Evolutionary conservation across 2,888 invertebrate species (phyloP), one percentile per base, ranked within the genome.

Genomic region (Cecidostiba fungosa): DNA sequence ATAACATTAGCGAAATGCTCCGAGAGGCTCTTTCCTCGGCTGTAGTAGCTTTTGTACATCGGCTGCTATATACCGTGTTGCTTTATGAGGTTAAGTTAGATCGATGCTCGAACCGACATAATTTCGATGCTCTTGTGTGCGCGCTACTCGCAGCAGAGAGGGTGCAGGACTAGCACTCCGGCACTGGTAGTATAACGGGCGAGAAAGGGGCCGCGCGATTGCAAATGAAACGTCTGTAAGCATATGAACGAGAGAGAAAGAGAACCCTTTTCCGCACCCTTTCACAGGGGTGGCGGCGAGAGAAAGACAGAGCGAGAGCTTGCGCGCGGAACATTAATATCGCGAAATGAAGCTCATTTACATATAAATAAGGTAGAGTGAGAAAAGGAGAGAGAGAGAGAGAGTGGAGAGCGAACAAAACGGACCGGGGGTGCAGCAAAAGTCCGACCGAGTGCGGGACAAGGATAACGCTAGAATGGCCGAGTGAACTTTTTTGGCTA

Each of bases 261-360:
- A 86, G 89, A 59, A 91, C 92, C 92, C 92, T 92, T 92, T 92
- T 91, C 90, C 91, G 82, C 88, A 84, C 84, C 84, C 84, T 59
- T 84, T 88, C 84, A 66, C 84, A 83, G 88, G 81, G 66, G 72
- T 69, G 54, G 62, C 26, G 32, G 32, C 59, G 84, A 84, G 84
- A 59, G 86, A 87, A 47, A 76, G 76, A 69, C 76, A 84, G 84
- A 87, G 82, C 70, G 80, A 85, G 88, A 87, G 90, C 91, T 90
- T 90, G 91, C 91, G 89, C 91, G 89, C 91, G 91, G 92, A 96
- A 96, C 96, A 96, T 96, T 96, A 96, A 96, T 96, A 96, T 96
- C 95, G 96, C 96, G 96, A 96, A 96, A 96, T 96, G 96, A 96
- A 96, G 96, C 96, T 97, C 96, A 97, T 97, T 96, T 96, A 96